Evolutionary conservation across 2,888 invertebrate genomes (phyloP), one percentile per base, ranked within the genome.

Genomic region (Tigriopus californicus): DNA sequence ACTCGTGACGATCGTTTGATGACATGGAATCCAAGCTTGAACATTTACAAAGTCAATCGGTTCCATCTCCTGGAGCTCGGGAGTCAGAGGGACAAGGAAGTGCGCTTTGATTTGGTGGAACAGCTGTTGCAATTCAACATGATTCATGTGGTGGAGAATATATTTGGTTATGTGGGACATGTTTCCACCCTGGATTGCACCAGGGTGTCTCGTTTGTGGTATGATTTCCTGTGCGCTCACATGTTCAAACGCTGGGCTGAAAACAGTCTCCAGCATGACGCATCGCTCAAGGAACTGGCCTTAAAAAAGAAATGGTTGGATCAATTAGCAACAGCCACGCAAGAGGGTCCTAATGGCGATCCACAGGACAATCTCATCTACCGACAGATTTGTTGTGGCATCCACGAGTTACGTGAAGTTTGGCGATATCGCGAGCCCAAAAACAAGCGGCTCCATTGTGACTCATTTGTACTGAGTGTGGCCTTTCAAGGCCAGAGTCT

Each of bases 21-120:
- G 56, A 25, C 56, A 42, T 56, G 56, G 56, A 25, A 24, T 46
- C 56, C 56, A 1, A 46, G 42, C 4, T 20, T 56, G 46, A 56
- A 56, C 44, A 56, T 56, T 12, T 56, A 56, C 44, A 56, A 33
- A 42, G 56, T 56, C 20, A 56, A 56, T n/a, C n/a, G 56, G 33
- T 56, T 56, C 22, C 42, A 56, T 46, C 20, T 42, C 12, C 25
- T 56, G 18, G 12, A 49, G 11, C 15, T 22, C 20, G 22, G 15
- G 6, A 18, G 3, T 8, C 15, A 15, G 20, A 15, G 15, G 8
- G 22, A 2, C 13, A 13, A 12, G 13, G 22, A 49, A 5, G 15
- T 18, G 49, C 18, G 33, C 10, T 56, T 56, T 5, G 56, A 56
- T 46, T 13, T 56, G 44, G 44, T 56, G 13, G 56, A 56, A 33